phyloP scores from a whole-genome alignment of 2,888 invertebrate species.

The Folsomia manolachei region DNA sequence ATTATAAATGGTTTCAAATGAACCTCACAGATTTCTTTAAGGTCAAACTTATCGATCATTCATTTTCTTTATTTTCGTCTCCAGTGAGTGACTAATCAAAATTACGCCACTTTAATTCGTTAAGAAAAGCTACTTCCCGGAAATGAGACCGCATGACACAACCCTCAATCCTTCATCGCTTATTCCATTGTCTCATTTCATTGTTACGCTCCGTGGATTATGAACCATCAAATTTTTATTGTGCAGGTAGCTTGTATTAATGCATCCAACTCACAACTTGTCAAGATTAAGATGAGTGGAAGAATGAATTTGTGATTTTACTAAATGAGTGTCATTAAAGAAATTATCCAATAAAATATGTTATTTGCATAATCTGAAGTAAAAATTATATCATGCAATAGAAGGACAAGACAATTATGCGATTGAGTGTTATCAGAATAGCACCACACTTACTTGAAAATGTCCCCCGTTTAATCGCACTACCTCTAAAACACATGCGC shows the following conservation, averaged over 20 bases:
- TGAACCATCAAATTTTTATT: too few species aligned
- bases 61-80: too few species aligned
- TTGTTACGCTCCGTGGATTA: background rate
- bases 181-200: constrained; percentile 11
- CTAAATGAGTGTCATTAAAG: background rate
- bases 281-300: background rate
- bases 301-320: background rate
- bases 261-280: background rate
- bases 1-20: constrained; percentile 1
- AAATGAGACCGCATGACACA: constrained; percentile 31
- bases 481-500: constrained; percentile 48
- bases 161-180: background rate
- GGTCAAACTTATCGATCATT: background rate
- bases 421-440: too few species aligned
- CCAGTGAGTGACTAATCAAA: constrained; percentile 7
- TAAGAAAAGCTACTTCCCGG: constrained; percentile 28
- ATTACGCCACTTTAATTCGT: constrained; percentile 10
- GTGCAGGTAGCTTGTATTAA: too few species aligned
- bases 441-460: constrained; percentile 47
- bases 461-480: constrained; percentile 49
- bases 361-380: background rate
- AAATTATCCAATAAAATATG: background rate
- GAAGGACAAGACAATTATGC: background rate
- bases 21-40: background rate
- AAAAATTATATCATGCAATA: background rate